Evolutionary conservation across 2,888 invertebrate genomes (phyloP), one percentile per base, ranked within the genome.

Genomic region (Diplolepis rosae): DNA sequence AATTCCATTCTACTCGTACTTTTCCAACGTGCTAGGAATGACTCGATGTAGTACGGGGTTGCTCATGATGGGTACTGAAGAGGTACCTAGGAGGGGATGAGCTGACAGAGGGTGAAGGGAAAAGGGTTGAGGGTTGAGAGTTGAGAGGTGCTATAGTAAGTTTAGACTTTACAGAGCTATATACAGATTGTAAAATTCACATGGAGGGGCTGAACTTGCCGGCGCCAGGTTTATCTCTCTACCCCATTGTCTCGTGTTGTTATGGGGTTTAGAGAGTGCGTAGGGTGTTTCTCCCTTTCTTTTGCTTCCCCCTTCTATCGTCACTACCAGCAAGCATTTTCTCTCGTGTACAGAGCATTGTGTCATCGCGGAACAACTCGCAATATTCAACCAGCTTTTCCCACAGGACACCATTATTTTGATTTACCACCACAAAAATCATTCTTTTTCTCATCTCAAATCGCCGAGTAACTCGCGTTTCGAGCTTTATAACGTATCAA

Each of bases 321-420:
- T 30, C 50, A 52, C 45, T 50, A 28, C 30, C 51, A 18, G 18
- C 50, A 15, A 50, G 70, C 66, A 69, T 67, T 65, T 71, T 75
- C 69, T 70, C 66, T 71, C 50, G 32, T 11, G 13, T 28, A 71
- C 52, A 42, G 54, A 27, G 66, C 68, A 71, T 69, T 70, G 70
- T 73, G 66, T 72, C 69, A 68, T 68, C 71, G 70, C 77, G 81
- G 78, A 82, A 80, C 81, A 80, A 78, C 78, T 77, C 80, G 76
- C 79, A 80, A 81, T 81, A 78, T 81, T 70, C 78, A 74, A 79
- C 73, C 69, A n/a, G 65, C 73, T 76, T 71, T 69, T 79, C 83
- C 83, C 85, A 76, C 71, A 84, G 84, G 85, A 78, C 83, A 79
- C 84, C 81, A 87, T 87, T 86, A 86, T 86, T 83, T 84, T 84